Evolutionary conservation across 2,888 invertebrate species (phyloP), one percentile per base, ranked within the genome.

Genomic region (Chrysodeixis includens): DNA sequence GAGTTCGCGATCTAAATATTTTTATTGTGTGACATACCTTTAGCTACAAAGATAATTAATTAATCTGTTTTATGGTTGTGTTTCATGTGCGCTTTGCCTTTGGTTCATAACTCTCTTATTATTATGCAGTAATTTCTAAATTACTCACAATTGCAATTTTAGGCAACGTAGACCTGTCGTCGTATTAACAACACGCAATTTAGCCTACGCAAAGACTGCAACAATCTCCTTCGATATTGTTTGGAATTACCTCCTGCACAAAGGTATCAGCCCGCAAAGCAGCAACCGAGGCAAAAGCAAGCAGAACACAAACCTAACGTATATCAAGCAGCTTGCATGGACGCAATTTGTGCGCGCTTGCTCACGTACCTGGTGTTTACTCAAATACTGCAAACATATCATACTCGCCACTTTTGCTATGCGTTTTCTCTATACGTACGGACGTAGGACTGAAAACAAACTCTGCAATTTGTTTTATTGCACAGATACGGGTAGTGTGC

Each of bases 401-500:
- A 22, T 44, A 32, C 30, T 16, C 32, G 22, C 57, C 32, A 61
- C 63, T 75, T 60, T n/a, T 51, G 32, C 32, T 16, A 22, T 46
- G 20, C 20, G 9, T 49, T 70, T 70, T 62, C 51, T 4, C 40
- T 16, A 3, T 20, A 44, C 26, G 16, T 35, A 12, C n/a, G 6
- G n/a, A 7, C 10, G 10, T 35, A 35, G 35, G 10, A 10, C 10
- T 10, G 20, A 49, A 20, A 49, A 18, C 35, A 12, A 10, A 14
- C 18, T 10, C 46, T 9, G 20, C 18, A 49, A 20, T 49, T 49
- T 46, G 18, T 18, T 18, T 18, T 46, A 18, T 16, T 35, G 35
- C 35, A 46, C 3, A 46, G 18, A 46, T 18, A 49, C 30, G 60
- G 30, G n/a, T 46, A 44, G 14, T 65, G 65, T 65, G 54, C 56